Base-by-base conservation (phyloP, 2,113 vertebrate species). In the Rhinolophus ferrumequinum region DNA sequence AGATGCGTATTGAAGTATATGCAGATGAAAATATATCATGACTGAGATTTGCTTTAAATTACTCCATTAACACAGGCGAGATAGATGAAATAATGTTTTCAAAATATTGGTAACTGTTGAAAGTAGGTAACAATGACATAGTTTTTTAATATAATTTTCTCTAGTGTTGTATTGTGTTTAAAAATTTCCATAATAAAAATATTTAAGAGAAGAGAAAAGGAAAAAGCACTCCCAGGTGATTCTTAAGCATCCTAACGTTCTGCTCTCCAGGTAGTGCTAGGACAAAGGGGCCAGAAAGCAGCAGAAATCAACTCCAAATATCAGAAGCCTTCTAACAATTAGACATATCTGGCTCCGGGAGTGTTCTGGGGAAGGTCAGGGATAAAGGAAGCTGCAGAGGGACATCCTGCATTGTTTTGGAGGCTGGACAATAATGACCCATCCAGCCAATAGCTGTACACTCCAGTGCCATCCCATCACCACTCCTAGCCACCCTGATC, bases 71-170 rank as follows among this genome's bases (percentile, higher is more conserved):
- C 80, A 87, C 38, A 54, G 35, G 30, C 60, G 24, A 72, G 26
- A 83, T 15, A 47, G 14, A 56, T 75, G 16, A 47, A 66, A 62
- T 73, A n/a, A 66, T 52, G 28, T 67, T 93, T 90, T 86, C 73
- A 94, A 88, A 82, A 84, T 72, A 58, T 58, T 88, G 38, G n/a
- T 52, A 90, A 88, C 70, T 79, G 11, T 73, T 95, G 30, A 73
- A 58, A 38, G 8, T 60, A 30, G 11, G 16, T n/a, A 33, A 86
- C 62, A 33, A 70, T 6, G 60, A 41, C 8, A 52, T 62, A 85
- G 47, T 28, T 91, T 64, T 88, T 88, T 54, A 24, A 69, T 60
- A 69, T 2, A 76, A 50, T 76, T 92, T 66, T 79, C 33, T 94
- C 26, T 30, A 69, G 13, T 92, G 35, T 75, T 82, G 7, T 58